Base-by-base conservation (phyloP, 2,797 vertebrate genomes). In the Pelodytes ibericus region DNA sequence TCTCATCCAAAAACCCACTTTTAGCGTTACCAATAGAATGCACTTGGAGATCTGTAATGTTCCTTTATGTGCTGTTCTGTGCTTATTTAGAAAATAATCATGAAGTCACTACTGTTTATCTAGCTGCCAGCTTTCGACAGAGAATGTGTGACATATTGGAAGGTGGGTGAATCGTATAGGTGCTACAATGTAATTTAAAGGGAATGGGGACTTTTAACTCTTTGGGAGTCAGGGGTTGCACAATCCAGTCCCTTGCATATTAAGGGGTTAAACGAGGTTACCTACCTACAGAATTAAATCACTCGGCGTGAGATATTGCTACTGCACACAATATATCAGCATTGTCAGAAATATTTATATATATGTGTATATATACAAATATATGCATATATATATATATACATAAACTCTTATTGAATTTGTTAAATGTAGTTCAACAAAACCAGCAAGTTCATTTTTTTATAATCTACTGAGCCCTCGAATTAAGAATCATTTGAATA, bases 391-490 rank as follows among this genome's bases (percentile, higher is more conserved):
- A 63, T 59, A 67, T 26, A 72, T 65, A 72, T 72, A 62, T 68
- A 68, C 41, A 31, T 18, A 62, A 22, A 72, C 60, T 26, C 18
- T 26, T 31, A 64, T 47, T 59, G n/a, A n/a, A n/a, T 56, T 31
- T 18, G 44, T 31, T 20, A 64, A 36, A 59, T 2, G 27, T 5
- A 36, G 5, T n/a, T 47, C 62, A 13, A 6, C 22, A 11, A 30
- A 67, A 72, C 77, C 63, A 79, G 77, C 71, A 73, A 25, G 56
- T 27, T 26, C 44, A 25, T 44, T 53, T 78, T 78, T 78, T 78
- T 39, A 44, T 16, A 53, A 16, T 11, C 49, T 77, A 72, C 75
- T 77, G 61, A 77, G 74, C 49, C 60, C 27, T n/a, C 59, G 60
- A 8, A 67, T 41, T 60, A 66, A n/a, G 27, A 71, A 13, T 20